Percentiles rank a stretch among this genome's conserved stretches.
phyloP scores from a whole-genome alignment of 2,113 vertebrate genomes.

The Phoxinus phoxinus region DNA sequence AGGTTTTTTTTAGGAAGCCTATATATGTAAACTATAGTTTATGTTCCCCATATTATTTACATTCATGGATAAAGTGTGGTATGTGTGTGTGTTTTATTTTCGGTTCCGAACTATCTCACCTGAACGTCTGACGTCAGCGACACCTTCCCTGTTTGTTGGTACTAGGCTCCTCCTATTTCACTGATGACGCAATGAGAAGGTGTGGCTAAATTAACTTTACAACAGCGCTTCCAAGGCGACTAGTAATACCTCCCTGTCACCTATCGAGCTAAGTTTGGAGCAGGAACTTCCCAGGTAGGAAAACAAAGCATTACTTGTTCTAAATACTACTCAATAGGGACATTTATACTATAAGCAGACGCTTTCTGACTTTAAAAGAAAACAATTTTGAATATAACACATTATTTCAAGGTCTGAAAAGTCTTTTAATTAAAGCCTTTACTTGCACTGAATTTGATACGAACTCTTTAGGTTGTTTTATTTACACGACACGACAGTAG shows the following conservation, averaged over 20 bases:
- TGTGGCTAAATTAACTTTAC: conserved; percentile 35
- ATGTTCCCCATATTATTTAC: background rate
- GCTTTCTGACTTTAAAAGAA: background rate
- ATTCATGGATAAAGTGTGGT: too few species aligned
- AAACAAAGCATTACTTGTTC: conserved; percentile 14
- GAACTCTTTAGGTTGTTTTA: background rate
- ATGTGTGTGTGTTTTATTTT: too few species aligned
- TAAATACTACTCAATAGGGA: background rate
- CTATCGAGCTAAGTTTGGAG: conserved; percentile 57
- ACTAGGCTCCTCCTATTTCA: conserved; percentile 20
- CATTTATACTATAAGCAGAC: background rate
- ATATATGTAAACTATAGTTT: too few species aligned
- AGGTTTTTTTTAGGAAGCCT: too few species aligned
- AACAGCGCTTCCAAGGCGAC: conserved; percentile 68
- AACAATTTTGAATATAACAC: background rate
- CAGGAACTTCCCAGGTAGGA: conserved; percentile 77
- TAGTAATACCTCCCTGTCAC: conserved; percentile 66
- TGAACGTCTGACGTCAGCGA: conserved; percentile 17
- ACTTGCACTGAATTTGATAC: background rate
- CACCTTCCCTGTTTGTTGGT: conserved; percentile 28
- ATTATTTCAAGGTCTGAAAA: background rate
- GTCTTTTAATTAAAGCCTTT: background rate
- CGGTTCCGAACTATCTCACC: background rate
- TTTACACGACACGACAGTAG: background rate
- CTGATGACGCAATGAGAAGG: conserved; percentile 43